These are phyloP conservation scores for Peucedramus taeniatus DNA, from an alignment of 2,113 vertebrate genomes.

Conservation along the genomic window DNA sequence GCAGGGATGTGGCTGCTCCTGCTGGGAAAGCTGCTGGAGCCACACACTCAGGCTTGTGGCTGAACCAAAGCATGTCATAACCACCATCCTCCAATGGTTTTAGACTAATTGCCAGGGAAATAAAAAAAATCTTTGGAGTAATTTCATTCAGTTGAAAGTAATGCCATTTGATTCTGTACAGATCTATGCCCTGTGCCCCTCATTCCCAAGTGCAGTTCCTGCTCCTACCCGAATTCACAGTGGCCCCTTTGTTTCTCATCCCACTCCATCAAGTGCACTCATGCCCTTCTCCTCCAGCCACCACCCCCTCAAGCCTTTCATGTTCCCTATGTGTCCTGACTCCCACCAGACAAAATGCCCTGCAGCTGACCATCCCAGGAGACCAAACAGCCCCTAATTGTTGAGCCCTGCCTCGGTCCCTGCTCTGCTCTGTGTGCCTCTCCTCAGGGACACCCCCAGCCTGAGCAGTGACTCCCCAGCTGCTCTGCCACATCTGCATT, in stretches of 20 bases:
- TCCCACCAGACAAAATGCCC: neutral
- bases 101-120: neutral
- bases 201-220: neutral
- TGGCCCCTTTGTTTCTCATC: neutral
- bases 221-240: neutral
- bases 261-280: neutral
- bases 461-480: neutral
- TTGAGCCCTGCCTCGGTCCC: neutral
- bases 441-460: neutral
- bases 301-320: neutral
- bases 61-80: neutral
- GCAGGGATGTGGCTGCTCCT: neutral
- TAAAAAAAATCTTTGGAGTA: neutral
- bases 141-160: neutral
- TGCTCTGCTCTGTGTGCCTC: neutral
- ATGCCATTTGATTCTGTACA: neutral
- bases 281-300: neutral
- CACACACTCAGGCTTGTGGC: neutral
- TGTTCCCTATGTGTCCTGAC: neutral
- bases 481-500: neutral
- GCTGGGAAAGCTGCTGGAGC: neutral
- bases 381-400: neutral
- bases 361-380: neutral
- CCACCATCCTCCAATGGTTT: neutral
- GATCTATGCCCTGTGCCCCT: neutral